Base-by-base conservation (phyloP, 2,888 invertebrate species). In the Volucella zonaria region DNA sequence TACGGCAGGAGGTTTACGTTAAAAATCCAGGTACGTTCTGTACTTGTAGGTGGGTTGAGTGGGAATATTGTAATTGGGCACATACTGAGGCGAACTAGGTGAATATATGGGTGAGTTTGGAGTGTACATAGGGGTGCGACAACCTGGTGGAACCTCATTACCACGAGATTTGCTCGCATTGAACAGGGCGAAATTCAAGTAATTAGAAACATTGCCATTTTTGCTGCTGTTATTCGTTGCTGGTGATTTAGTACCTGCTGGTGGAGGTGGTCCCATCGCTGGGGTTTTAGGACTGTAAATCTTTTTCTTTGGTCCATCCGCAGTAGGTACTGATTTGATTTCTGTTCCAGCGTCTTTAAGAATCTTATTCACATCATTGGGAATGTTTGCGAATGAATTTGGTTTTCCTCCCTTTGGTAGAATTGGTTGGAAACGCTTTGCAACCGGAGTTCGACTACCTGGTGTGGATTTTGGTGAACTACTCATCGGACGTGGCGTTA, bases 1-100 rank as follows among this genome's bases (percentile, higher is more conserved):
- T n/a, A n/a, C n/a, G n/a, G n/a, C n/a, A n/a, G n/a, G n/a, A n/a
- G n/a, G n/a, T n/a, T n/a, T n/a, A n/a, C n/a, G n/a, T n/a, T n/a
- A n/a, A n/a, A n/a, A n/a, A n/a, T n/a, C n/a, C n/a, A n/a, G n/a
- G n/a, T n/a, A n/a, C n/a, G n/a, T n/a, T n/a, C n/a, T 92, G 47
- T 92, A 92, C 73, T 92, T 92, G 73, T 92, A 92, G 9, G 90
- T 91, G 76, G 92, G 91, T 88, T 91, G 90, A 23, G 90, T 91
- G 52, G 92, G 90, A 86, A 92, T 92, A 61, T 91, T 92, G 66
- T 90, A 92, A 82, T 91, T 92, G 52, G 92, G 90, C 79, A 91
- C 89, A 67, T 92, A 92, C 59, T 92, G 92, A 3, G 92, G 92
- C 75, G 92, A 92, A 62, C 90, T 92, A 38, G 92, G 92, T 10